Evolutionary conservation across 2,888 invertebrate genomes (phyloP), one percentile per base, ranked within the genome.

Genomic region (Perdita meconis): DNA sequence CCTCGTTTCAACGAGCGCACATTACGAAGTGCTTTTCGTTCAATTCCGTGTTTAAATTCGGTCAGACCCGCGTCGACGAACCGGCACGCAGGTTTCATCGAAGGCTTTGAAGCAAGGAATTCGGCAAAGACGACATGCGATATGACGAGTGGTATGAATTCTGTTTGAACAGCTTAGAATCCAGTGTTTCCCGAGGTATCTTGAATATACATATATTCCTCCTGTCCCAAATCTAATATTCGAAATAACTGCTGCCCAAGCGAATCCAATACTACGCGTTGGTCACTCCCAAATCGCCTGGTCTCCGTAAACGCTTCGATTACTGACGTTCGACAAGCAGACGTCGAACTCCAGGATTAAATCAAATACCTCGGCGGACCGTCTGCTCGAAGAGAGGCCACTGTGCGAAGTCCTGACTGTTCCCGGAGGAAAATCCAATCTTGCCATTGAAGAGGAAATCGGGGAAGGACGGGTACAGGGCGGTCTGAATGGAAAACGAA

Each of bases 401-500:
- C 60, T 64, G 34, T 47, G 55, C 66, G 30, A 50, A 50, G 47
- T 36, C 40, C 16, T 34, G 55, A 38, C 38, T 61, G 56, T 61
- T 57, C 51, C 42, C 69, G 42, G 24, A 53, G 60, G 74, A 76
- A 85, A 85, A 85, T 85, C 68, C 83, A 85, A 85, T 85, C 80
- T 83, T 63, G 44, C 82, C 36, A 71, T 74, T 77, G 76, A 55
- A 51, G 53, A 76, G 80, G 77, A 66, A 77, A 70, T 40, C 63
- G 44, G 56, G 64, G 66, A 65, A 60, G 50, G 64, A 44, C 19
- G 34, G 67, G 19, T 67, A 19, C 65, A 57, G 59, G 36, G 26
- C 40, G 34, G 50, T 56, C 67, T 78, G 82, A 85, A 85, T 84
- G 80, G 84, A 67, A 79, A 85, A 86, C 85, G 85, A 84, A 85